Evolutionary conservation across 2,888 invertebrate species (phyloP), one percentile per base, ranked within the genome.

Genomic region (Campopleginae sp.): DNA sequence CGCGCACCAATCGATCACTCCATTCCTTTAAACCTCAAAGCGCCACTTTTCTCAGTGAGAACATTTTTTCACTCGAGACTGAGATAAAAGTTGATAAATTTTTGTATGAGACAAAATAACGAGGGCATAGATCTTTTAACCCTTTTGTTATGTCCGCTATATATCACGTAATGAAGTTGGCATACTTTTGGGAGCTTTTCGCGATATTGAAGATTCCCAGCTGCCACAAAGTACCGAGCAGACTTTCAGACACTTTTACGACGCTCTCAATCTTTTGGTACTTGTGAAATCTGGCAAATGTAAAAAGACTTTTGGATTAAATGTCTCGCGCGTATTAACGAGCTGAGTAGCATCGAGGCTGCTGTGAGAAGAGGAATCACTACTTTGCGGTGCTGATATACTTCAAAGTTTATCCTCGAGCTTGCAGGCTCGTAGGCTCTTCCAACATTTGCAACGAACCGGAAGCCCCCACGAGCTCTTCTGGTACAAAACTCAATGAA

Each of bases 181-280:
- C 4, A 14, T 27, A 58, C 27, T 58, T 48, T 58, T 58, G 5
- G 14, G 14, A 27, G 27, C 5, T 27, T 58, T 58, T 58, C 14
- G 4, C 8, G 58, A 58, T 58, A 58, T 58, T 58, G 27, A 58
- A 58, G 27, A 58, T 58, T 27, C 58, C 27, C 58, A 12, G 23
- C 12, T 58, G 23, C 54, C 19, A 27, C 58, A 27, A 27, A 27
- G 27, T 14, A 58, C 5, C 6, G 27, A 27, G 58, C 58, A 12
- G 27, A 58, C 58, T 27, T 58, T 58, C 14, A 5, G 58, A 58
- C 54, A 58, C 14, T 58, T 58, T 58, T 58, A 58, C 58, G 58
- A 58, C 27, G 14, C 27, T 27, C 27, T 58, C 58, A 58, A 58
- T 58, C 27, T 58, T 58, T 54, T 58, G 27, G 58, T n/a, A 58